Base-by-base conservation (phyloP, 2,797 vertebrate genomes). In the Smutsia temminckii region DNA sequence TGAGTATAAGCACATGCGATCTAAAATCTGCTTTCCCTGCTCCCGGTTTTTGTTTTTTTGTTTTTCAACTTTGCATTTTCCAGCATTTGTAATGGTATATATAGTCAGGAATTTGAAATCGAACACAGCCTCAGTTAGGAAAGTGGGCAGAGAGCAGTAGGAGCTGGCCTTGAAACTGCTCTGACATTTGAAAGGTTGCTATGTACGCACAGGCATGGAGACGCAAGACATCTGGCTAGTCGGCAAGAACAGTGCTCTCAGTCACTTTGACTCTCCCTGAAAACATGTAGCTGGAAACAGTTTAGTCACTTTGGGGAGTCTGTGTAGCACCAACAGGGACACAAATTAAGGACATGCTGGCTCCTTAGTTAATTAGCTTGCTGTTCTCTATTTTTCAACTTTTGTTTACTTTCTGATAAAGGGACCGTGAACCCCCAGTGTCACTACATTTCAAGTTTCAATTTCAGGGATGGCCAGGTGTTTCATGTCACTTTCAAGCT, bases 371-470 rank as follows among this genome's bases (percentile, higher is more conserved):
- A 91, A 95, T 93, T 40, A 74, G 25, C 42, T 79, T 92, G 77
- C n/a, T 53, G 14, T 29, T 72, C 57, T 96, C 93, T 25, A 81
- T 97, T 97, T 97, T 84, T 59, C 66, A 61, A 49, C 66, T 27
- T 51, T 92, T 87, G 93, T 95, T 97, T 61, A 86, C 86, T 97
- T 98, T 95, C 92, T 89, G 90, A 97, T 71, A 95, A 85, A 55
- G 61, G 69, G 68, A 66, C 94, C 55, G 1, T 89, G 94, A 46
- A 92, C 61, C 87, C 89, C 61, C 9, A 49, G 8, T 2, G 49
- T 53, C 97, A 95, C 3, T n/a, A 16, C 27, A 93, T 81, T 92
- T 92, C 93, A 93, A 89, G 83, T 66, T 53, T 63, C 75, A 89
- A 79, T 66, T 53, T 63, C 75, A 59, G 66, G 89, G 53, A 59